phyloP scores from a whole-genome alignment of 1,140 invertebrate genomes.

The Calliopsis andreniformis region DNA sequence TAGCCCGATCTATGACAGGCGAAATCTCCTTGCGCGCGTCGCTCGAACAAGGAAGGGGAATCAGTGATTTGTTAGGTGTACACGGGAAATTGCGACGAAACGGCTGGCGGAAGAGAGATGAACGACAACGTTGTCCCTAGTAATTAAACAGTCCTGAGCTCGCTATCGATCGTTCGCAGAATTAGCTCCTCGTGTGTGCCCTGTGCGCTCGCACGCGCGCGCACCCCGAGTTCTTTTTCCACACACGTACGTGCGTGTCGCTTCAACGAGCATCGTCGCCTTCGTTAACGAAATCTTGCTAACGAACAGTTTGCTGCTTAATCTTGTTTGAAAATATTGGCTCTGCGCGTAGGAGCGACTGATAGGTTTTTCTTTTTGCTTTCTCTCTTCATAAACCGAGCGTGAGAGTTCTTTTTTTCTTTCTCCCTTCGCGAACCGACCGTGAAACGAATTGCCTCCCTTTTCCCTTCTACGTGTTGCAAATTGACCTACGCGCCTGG shows the following conservation, averaged over 20 bases:
- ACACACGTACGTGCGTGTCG: conserved; percentile 13
- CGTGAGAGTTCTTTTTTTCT: no score
- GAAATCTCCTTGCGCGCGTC: background rate
- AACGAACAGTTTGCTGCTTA: conserved; percentile 37
- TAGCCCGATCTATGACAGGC: background rate
- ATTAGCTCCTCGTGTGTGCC: conserved; percentile 46
- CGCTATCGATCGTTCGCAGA: conserved; percentile 58
- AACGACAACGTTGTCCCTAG: conserved; percentile 57
- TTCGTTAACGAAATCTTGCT: conserved; percentile 35
- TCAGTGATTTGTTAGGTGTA: background rate
- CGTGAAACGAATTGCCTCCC: conserved; percentile 20
- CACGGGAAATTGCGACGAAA: background rate
- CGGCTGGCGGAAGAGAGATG: conserved; percentile 6
- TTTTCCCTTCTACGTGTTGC: background rate
- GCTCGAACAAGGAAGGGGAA: background rate
- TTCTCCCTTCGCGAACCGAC: background rate
- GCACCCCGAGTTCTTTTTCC: background rate
- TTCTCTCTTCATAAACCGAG: no score
- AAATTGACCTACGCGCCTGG: conserved; percentile 6
- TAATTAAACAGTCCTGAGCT: conserved; percentile 64
- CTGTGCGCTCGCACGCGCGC: background rate
- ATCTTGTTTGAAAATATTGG: conserved; percentile 37
- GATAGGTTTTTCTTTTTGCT: background rate
- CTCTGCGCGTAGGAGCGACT: background rate
- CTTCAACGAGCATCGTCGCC: conserved; percentile 10